Evolutionary conservation across 2,113 vertebrate species (phyloP).

Genomic region (Lethenteron reissneri): DNA sequence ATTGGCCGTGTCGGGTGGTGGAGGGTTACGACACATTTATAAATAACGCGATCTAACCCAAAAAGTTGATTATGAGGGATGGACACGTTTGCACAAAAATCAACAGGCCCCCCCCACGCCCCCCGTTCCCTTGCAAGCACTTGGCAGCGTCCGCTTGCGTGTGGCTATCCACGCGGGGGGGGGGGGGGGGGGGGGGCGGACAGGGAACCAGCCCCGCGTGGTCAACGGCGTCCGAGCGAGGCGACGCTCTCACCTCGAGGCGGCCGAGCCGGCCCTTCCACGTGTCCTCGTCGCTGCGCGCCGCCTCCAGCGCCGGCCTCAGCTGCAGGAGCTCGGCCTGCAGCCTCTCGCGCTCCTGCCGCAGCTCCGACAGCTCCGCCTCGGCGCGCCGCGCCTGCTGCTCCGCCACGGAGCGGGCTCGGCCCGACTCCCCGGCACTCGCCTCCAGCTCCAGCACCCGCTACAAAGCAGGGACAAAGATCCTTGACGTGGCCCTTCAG

Average conservation of each 20-base stretch:
- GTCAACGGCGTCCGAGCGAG: too few species aligned
- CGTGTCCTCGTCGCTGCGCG: neutral
- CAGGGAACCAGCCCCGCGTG: too few species aligned
- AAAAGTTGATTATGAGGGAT: too few species aligned
- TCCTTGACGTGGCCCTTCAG: neutral
- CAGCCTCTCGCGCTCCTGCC: neutral
- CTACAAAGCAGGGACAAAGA: neutral
- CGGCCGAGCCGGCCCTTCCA: neutral
- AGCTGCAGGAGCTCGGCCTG: neutral
- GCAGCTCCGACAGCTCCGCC: neutral
- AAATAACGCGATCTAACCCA: too few species aligned
- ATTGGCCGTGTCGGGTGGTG: too few species aligned
- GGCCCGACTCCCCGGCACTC: neutral
- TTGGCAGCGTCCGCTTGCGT: too few species aligned
- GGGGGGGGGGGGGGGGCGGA: too few species aligned
- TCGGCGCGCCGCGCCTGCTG: neutral
- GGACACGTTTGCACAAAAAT: too few species aligned
- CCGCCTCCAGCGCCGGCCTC: neutral
- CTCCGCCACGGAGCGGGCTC: neutral
- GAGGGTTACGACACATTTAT: too few species aligned
- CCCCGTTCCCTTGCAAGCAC: too few species aligned
- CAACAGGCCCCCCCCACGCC: too few species aligned
- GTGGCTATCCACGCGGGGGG: too few species aligned
- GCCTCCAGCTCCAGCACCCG: constrained; percentile 2
- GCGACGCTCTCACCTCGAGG: neutral